These are phyloP conservation scores for Ametastegia equiseti DNA, from an alignment of 2,888 invertebrate species.

Conservation along the genomic window DNA sequence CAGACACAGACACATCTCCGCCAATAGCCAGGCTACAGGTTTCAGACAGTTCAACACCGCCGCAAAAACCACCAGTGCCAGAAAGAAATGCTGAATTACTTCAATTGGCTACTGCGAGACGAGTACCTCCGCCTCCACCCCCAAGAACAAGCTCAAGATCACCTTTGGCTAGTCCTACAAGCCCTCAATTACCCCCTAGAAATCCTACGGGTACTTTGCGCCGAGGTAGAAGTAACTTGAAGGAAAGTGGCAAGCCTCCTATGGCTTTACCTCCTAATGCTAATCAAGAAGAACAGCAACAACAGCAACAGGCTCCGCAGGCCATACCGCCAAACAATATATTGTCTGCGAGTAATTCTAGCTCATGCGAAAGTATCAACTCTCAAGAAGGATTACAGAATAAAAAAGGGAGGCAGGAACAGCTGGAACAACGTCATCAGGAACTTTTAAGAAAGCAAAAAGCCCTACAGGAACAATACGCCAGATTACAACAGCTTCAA, in stretches of 20 bases:
- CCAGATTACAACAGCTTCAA: constrained; percentile 91
- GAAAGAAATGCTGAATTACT: constrained; percentile 89
- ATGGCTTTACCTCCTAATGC: constrained; percentile 67
- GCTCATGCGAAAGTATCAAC: constrained; percentile 87
- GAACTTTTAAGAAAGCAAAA: constrained; percentile 92
- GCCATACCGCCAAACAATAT: constrained; percentile 67
- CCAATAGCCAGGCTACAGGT: constrained; percentile 82
- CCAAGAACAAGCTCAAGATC: constrained; percentile 94
- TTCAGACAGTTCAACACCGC: constrained; percentile 57
- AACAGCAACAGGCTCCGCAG: constrained; percentile 33
- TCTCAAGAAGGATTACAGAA: constrained; percentile 82
- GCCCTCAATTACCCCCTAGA: constrained; percentile 82
- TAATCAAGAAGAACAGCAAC: constrained; percentile 47
- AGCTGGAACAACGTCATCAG: constrained; percentile 92
- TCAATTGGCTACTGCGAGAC: constrained; percentile 84
- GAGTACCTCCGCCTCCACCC: constrained; percentile 94
- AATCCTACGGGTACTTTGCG: constrained; percentile 73
- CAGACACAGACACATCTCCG: constrained; percentile 88
- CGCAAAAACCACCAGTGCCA: constrained; percentile 85
- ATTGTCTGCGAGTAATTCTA: constrained; percentile 81
- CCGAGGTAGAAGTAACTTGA: constrained; percentile 72
- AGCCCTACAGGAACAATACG: constrained; percentile 94
- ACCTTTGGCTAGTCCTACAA: constrained; percentile 90
- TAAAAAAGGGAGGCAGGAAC: constrained; percentile 83
- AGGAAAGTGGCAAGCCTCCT: constrained; percentile 67